Evolutionary conservation across 2,113 vertebrate genomes (phyloP).

Genomic region (Apaloderma vittatum): DNA sequence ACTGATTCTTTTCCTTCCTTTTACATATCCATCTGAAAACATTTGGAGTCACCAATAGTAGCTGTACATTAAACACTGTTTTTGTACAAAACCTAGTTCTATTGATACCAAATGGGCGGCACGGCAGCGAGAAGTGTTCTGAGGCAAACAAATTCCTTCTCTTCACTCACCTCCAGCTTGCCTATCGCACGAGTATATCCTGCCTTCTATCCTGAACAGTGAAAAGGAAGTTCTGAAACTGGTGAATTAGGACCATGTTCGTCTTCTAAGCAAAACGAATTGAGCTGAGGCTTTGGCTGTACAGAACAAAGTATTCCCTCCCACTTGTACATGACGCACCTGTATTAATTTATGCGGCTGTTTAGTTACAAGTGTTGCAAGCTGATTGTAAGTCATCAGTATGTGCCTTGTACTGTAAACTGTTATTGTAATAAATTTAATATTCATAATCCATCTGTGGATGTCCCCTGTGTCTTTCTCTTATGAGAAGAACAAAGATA

Average conservation of each 20-base stretch:
- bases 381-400: slow-evolving; percentile 73
- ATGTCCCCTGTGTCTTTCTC: not conserved
- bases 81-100: not conserved
- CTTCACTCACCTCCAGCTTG: not conserved
- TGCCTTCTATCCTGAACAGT: not conserved
- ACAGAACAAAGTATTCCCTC: slow-evolving; percentile 64
- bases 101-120: not conserved
- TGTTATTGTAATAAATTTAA: slow-evolving; percentile 77
- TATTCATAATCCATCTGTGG: slow-evolving; percentile 61
- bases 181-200: not conserved
- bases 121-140: not conserved
- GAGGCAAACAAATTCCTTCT: slow-evolving; percentile 5
- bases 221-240: not conserved
- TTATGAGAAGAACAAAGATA: slow-evolving; percentile 1
- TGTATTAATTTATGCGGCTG: slow-evolving; percentile 73
- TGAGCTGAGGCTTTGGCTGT: slow-evolving; percentile 73
- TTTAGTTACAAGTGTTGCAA: slow-evolving; percentile 77
- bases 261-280: slow-evolving; percentile 59
- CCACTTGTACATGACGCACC: slow-evolving; percentile 58
- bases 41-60: not conserved
- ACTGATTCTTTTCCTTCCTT: not conserved
- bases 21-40: not conserved
- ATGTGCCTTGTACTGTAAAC: slow-evolving; percentile 79
- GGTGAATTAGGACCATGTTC: slow-evolving; percentile 12
- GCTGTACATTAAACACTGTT: not conserved